Evolutionary conservation across 92 coral and sea anemone genomes (phyloP), one percentile per base, ranked within the genome.

Genomic region (Pocillopora grandis): DNA sequence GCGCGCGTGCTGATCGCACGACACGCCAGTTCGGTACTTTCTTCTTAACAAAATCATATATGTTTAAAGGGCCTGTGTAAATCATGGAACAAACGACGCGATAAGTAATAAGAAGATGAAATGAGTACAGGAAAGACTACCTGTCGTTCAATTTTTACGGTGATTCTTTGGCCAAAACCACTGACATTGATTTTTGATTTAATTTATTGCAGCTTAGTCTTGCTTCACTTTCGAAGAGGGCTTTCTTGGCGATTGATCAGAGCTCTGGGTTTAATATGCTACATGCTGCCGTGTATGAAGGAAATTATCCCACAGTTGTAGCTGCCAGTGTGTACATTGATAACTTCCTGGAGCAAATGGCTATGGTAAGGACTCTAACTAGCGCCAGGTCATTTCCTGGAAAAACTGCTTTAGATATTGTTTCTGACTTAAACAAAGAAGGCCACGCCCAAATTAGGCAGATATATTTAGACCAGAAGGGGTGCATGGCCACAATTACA

Each of bases 261-360:
- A 76, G 56, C 12, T 76, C 79, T 57, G 82, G 82, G 15, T 78
- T 78, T 72, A 78, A 63, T 64, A 23, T 63, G 23, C 82, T 78
- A 9, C 82, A 78, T 0, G 82, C 82, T 11, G 60, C 73, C 14
- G 56, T 52, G 9, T 62, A 31, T 10, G 82, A 63, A 10, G 71
- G 82, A 20, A 18, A 63, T 69, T 80, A 56, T 18, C 42, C 16
- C 55, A 70, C 12, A 35, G 66, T 80, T 55, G 16, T 69, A 17
- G 62, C 76, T 68, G 67, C 68, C 0, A 11, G 66, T 21, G 35
- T 33, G 0, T 71, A 66, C 42, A 17, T 69, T 18, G 35, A 68
- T 2, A 42, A 80, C 48, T 31, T 69, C 42, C 12, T 18, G 62
- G 17, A 33, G 19, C 76, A 80, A 19, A 57, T 80, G 23, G 4